These are phyloP conservation scores for Cydia splendana DNA, from an alignment of 1,140 invertebrate genomes.

Conservation along the genomic window DNA sequence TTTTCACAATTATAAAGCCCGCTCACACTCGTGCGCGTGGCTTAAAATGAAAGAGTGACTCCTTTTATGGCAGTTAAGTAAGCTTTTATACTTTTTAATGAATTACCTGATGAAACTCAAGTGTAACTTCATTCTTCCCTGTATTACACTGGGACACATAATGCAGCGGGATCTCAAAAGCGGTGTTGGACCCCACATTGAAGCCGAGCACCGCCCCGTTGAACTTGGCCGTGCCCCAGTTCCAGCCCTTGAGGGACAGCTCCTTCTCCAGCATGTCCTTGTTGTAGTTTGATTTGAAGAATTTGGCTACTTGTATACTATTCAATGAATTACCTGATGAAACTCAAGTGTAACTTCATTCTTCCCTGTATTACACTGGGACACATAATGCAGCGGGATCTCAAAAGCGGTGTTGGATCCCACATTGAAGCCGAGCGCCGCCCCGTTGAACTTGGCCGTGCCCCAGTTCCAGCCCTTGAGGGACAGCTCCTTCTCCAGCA, in stretches of 20 bases:
- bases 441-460: slow-evolving; percentile 95
- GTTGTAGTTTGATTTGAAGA: slow-evolving; percentile 91
- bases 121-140: slow-evolving; percentile 99
- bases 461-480: slow-evolving; percentile 99
- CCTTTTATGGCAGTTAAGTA: too few species aligned
- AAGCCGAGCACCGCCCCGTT: slow-evolving; percentile 95
- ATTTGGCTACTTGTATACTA: slow-evolving; percentile 83
- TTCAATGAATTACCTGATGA: slow-evolving; percentile 86
- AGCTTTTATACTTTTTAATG: background rate
- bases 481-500: slow-evolving; percentile 95
- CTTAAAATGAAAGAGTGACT: too few species aligned
- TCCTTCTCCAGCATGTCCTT: slow-evolving; percentile 95
- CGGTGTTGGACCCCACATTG: slow-evolving; percentile 92
- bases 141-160: slow-evolving; percentile 98
- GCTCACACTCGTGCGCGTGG: too few species aligned
- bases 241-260: slow-evolving; percentile 98
- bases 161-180: slow-evolving; percentile 97
- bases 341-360: slow-evolving; percentile 99
- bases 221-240: slow-evolving; percentile 98
- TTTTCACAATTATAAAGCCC: too few species aligned
- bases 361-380: slow-evolving; percentile 97
- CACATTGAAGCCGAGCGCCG: slow-evolving; percentile 95
- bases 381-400: slow-evolving; percentile 97
- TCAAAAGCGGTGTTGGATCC: slow-evolving; percentile 96
- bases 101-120: slow-evolving; percentile 96